Conservation (phyloP, 2,888 invertebrate genomes). For the Oscheius onirici region DNA sequence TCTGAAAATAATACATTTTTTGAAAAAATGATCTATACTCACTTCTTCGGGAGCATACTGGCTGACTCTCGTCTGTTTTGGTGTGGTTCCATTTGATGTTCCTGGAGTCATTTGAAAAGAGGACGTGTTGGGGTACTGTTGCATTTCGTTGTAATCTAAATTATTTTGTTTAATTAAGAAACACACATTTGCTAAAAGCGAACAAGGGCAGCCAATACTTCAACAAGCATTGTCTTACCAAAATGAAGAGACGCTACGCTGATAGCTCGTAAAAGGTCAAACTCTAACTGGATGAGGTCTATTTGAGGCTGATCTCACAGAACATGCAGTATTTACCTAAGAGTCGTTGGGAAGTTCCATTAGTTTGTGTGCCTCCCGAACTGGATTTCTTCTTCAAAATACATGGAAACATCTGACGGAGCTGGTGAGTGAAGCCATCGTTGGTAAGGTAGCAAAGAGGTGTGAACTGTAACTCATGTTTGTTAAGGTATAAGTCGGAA, state of each 20-base stretch:
- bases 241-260: background rate
- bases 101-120: background rate
- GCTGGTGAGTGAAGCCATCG: conserved; percentile 31
- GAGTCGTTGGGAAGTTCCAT: conserved; percentile 10
- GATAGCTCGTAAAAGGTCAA: background rate
- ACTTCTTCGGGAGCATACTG: background rate
- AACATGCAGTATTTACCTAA: background rate
- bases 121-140: background rate
- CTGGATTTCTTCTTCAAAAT: conserved; percentile 10
- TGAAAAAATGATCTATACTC: background rate
- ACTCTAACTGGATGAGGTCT: background rate
- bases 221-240: background rate
- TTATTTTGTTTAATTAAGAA: background rate
- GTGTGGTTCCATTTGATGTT: background rate
- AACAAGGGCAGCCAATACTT: background rate
- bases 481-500: background rate
- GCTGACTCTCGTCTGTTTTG: background rate
- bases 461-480: conserved; percentile 17
- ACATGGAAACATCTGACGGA: conserved; percentile 21
- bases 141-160: background rate
- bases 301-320: background rate
- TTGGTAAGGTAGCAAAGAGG: conserved; percentile 33
- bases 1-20: background rate
- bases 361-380: background rate
- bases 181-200: background rate